phyloP scores from a whole-genome alignment of 2,113 vertebrate species.

The Phasianus colchicus region DNA sequence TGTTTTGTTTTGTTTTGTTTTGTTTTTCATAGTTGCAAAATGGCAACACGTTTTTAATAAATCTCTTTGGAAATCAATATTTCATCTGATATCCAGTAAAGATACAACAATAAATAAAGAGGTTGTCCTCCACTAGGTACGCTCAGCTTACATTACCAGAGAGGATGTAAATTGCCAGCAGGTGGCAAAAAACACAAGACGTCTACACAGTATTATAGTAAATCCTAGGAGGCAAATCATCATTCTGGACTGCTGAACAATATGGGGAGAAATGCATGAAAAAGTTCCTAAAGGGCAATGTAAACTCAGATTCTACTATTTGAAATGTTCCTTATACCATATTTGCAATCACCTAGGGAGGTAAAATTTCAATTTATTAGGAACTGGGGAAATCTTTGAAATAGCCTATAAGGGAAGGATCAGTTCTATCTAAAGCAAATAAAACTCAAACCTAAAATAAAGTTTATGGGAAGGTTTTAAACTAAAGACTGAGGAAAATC shows the following conservation, averaged over 20 bases:
- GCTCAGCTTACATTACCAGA: neutral
- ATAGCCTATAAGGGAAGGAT: neutral
- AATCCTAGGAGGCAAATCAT: neutral
- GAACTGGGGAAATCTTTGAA: neutral
- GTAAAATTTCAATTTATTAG: neutral
- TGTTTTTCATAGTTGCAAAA: neutral
- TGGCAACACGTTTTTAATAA: neutral
- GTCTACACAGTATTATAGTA: neutral
- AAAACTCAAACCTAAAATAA: constrained; percentile 2
- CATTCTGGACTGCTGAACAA: neutral
- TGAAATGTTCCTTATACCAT: neutral
- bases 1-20: neutral
- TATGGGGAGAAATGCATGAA: neutral
- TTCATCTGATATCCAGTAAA: neutral
- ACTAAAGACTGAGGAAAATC: neutral
- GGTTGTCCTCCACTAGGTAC: neutral
- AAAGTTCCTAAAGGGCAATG: neutral
- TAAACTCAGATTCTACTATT: fast-evolving
- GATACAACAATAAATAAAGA: neutral
- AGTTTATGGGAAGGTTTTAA: neutral
- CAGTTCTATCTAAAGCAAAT: neutral
- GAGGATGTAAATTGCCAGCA: neutral
- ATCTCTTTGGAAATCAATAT: neutral
- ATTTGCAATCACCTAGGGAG: neutral
- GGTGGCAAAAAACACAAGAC: neutral